Conservation (phyloP, 2,797 vertebrate genomes). For the Galago senegalensis region DNA sequence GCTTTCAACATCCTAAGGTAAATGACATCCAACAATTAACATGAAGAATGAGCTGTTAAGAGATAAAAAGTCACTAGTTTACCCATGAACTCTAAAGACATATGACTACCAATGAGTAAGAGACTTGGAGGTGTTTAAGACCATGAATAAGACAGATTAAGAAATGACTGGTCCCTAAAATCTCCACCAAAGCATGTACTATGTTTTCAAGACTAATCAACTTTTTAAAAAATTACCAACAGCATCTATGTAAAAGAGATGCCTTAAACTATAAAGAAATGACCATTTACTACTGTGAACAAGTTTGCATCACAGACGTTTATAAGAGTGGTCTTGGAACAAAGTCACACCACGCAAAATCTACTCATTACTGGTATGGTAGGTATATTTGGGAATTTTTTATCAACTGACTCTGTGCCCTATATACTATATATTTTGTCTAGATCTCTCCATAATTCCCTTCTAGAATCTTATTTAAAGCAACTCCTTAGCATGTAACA, state of each 20-base stretch:
- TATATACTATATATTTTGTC: background rate
- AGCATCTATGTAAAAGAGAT: background rate
- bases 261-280: conserved; percentile 6
- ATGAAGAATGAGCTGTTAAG: background rate
- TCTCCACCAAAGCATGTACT: background rate
- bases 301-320: background rate
- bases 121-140: background rate
- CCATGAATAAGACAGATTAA: background rate
- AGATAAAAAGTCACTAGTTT: background rate
- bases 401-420: background rate
- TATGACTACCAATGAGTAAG: background rate
- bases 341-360: background rate
- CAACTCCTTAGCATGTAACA: background rate
- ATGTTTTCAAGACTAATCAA: conserved; percentile 8
- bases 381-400: background rate
- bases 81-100: background rate
- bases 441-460: background rate
- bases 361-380: background rate
- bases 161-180: background rate
- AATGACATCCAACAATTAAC: conserved; percentile 54
- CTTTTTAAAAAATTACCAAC: background rate
- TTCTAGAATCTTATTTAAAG: background rate
- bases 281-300: background rate
- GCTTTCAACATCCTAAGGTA: conserved; percentile 95
- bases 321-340: background rate